Percentiles rank a stretch among this genome's conserved stretches.
These are phyloP conservation scores for Drosophila tani DNA, from an alignment of 1,140 invertebrate species.

Conservation along the genomic window DNA sequence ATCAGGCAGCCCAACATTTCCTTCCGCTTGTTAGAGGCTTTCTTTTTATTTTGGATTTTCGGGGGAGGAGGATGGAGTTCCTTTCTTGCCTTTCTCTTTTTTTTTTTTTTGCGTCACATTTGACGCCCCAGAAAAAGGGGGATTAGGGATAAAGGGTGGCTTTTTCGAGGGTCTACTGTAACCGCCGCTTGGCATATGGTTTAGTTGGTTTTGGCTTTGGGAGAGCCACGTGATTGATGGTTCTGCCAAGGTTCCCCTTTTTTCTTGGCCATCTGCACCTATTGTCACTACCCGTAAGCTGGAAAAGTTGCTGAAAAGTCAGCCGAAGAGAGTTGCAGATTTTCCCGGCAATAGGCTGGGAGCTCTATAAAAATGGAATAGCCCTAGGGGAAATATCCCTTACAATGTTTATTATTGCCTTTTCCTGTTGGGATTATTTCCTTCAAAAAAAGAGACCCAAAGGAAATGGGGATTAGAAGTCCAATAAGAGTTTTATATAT, in stretches of 20 bases:
- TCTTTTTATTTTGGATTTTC: conserved; percentile 23
- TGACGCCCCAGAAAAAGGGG: conserved; percentile 44
- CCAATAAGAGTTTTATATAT: conserved; percentile 1
- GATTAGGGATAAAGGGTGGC: conserved; percentile 45
- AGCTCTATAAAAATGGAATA: conserved; percentile 41
- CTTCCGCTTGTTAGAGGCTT: conserved; percentile 55
- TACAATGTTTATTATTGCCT: conserved; percentile 31
- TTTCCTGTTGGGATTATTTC: conserved; percentile 36
- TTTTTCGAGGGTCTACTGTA: conserved; percentile 36
- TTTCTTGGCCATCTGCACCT: conserved; percentile 51
- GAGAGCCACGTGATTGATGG: conserved; percentile 69
- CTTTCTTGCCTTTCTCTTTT: background rate
- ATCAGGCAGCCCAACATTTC: conserved; percentile 59
- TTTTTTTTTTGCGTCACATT: conserved; percentile 44
- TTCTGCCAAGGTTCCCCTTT: conserved; percentile 30
- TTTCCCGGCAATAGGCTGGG: conserved; percentile 5
- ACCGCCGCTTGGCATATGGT: conserved; percentile 66
- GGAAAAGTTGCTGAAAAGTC: conserved; percentile 41
- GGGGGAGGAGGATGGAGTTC: conserved; percentile 7
- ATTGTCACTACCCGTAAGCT: conserved; percentile 52
- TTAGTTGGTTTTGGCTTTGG: conserved; percentile 29
- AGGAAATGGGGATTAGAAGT: conserved; percentile 30
- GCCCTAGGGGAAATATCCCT: conserved; percentile 44
- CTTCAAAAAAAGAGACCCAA: conserved; percentile 10
- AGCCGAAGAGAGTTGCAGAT: conserved; percentile 5